phyloP scores from a whole-genome alignment of 2,888 invertebrate species.

The Drosophila monieri region DNA sequence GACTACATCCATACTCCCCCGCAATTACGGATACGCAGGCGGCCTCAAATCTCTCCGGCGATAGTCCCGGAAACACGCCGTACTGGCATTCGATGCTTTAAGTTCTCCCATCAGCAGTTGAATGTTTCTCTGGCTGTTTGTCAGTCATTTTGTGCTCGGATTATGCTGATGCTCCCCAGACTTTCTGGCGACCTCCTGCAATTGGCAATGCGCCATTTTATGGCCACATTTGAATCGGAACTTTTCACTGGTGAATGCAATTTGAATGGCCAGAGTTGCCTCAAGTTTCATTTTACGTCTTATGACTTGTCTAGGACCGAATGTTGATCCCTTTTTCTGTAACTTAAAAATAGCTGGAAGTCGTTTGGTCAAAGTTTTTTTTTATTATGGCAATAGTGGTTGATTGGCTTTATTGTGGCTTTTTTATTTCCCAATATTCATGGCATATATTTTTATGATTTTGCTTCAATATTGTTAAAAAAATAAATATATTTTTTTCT shows the following conservation, averaged over 20 bases:
- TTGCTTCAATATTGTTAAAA: not conserved
- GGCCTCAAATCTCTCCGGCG: constrained; percentile 17
- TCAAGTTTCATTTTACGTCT: constrained; percentile 12
- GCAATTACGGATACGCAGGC: constrained; percentile 31
- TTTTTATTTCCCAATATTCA: not conserved
- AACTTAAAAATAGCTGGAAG: not conserved
- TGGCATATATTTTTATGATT: not conserved
- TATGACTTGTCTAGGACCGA: constrained; percentile 25
- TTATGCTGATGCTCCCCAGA: constrained; percentile 43
- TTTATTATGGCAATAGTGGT: constrained; percentile 14
- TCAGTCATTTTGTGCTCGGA: constrained; percentile 27
- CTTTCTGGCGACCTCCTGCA: constrained; percentile 43
- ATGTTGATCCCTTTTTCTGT: constrained; percentile 9
- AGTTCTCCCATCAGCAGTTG: constrained; percentile 22
- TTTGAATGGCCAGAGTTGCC: constrained; percentile 19
- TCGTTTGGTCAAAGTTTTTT: constrained; percentile 2
- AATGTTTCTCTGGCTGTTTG: constrained; percentile 22
- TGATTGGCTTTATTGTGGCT: not conserved
- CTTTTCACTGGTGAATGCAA: constrained; percentile 25
- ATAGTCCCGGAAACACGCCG: constrained; percentile 10
- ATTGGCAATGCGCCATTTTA: constrained; percentile 40
- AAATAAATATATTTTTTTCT: too few species aligned
- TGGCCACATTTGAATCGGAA: constrained; percentile 40
- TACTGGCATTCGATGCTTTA: constrained; percentile 30
- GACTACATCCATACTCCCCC: not conserved